A percentile compares a stretch with the other conserved stretches of the same genome.
These are phyloP conservation scores for Alca torda DNA, from an alignment of 2,797 vertebrate species.

Conservation along the genomic window DNA sequence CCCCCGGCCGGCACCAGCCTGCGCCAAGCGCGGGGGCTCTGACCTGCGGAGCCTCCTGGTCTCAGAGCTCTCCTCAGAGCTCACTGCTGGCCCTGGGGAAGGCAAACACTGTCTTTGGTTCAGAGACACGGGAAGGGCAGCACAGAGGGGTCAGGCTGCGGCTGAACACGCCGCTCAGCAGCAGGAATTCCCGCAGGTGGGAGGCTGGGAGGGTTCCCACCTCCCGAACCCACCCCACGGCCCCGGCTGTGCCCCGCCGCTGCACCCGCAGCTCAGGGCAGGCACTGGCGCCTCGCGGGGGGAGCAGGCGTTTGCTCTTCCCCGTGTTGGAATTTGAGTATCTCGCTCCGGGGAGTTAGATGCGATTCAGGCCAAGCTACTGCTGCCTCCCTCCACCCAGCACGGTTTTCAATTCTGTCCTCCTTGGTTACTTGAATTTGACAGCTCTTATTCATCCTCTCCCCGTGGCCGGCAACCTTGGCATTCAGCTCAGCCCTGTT, in stretches of 20 bases:
- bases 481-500: not conserved
- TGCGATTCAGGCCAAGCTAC: not conserved
- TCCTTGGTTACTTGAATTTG: not conserved
- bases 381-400: not conserved
- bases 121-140: not conserved
- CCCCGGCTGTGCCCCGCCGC: not conserved
- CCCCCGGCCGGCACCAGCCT: not conserved
- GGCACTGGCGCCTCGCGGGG: not conserved
- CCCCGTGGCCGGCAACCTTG: not conserved
- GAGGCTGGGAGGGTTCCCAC: not conserved
- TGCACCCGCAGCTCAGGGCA: not conserved
- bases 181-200: not conserved
- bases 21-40: rapidly evolving
- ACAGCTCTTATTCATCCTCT: not conserved
- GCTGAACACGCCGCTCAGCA: not conserved
- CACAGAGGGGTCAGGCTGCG: not conserved
- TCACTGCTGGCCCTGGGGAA: not conserved
- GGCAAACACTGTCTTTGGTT: not conserved
- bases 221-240: not conserved
- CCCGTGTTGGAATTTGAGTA: rapidly evolving
- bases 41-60: not conserved
- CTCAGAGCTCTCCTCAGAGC: not conserved
- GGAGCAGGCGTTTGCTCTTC: not conserved
- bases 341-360: not conserved
- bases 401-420: not conserved